Conservation (phyloP, 2,113 vertebrate species). For the Ophthalmolycus amberensis region DNA sequence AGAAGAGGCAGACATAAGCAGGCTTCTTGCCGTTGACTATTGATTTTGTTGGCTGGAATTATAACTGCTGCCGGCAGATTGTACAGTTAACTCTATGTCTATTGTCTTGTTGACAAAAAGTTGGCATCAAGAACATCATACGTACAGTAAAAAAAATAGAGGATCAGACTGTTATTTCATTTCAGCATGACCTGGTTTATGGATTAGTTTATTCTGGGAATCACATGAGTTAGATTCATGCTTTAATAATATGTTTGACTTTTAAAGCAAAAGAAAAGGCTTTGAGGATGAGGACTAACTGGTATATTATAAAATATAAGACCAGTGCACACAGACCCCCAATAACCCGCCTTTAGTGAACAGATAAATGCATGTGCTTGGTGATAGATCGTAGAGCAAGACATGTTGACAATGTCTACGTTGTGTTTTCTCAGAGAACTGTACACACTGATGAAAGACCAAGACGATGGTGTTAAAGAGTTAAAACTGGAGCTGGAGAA, state of each 20-base stretch:
- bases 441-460: conserved; percentile 91
- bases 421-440: conserved; percentile 84
- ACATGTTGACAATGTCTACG: conserved; percentile 13
- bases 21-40: not conserved
- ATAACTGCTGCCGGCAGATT: not conserved
- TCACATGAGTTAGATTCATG: too few species aligned
- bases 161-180: not conserved
- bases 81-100: not conserved
- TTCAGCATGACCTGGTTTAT: not conserved
- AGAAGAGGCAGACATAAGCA: not conserved
- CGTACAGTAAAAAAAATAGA: not conserved
- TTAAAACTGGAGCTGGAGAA: conserved; percentile 93
- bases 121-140: not conserved
- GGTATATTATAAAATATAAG: too few species aligned
- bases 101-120: not conserved
- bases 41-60: not conserved
- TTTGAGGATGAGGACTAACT: not conserved
- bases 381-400: not conserved
- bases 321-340: too few species aligned
- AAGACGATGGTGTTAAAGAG: conserved; percentile 90
- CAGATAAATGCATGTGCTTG: not conserved
- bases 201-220: not conserved
- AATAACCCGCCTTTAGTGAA: not conserved
- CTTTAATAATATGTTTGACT: not conserved
- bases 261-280: too few species aligned